Percentiles rank a stretch among this genome's conserved stretches.
Conservation (phyloP, 1,140 invertebrate genomes). For the Mercenaria mercenaria region DNA sequence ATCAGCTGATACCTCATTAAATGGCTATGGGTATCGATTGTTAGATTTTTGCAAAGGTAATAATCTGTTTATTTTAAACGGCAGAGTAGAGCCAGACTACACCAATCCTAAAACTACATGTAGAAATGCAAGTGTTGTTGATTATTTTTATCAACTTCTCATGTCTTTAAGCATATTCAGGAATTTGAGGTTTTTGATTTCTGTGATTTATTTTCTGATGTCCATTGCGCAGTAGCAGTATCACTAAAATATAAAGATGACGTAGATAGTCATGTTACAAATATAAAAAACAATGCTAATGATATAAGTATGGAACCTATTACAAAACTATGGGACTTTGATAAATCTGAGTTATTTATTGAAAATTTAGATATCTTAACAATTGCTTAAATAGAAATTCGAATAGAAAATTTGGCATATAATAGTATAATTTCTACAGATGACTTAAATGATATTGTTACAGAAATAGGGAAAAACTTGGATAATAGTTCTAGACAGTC, state of each 20-base stretch:
- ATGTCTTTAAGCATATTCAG: neutral
- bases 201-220: neutral
- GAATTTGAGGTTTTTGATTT: neutral
- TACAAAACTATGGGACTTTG: neutral
- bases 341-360: too few species aligned
- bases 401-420: too few species aligned
- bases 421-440: too few species aligned
- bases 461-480: too few species aligned
- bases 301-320: neutral
- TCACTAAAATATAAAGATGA: neutral
- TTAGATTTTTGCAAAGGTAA: constrained; percentile 1
- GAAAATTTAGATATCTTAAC: too few species aligned
- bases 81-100: neutral
- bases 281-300: neutral
- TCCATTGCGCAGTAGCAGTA: neutral
- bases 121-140: neutral
- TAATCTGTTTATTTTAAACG: constrained; percentile 3
- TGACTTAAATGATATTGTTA: too few species aligned
- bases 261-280: neutral
- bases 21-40: neutral
- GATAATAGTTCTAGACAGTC: too few species aligned
- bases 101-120: neutral
- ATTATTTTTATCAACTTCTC: neutral
- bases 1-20: neutral
- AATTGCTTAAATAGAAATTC: too few species aligned